These are phyloP conservation scores for Leptosomus discolor DNA, from an alignment of 2,113 vertebrate species.

Conservation along the genomic window DNA sequence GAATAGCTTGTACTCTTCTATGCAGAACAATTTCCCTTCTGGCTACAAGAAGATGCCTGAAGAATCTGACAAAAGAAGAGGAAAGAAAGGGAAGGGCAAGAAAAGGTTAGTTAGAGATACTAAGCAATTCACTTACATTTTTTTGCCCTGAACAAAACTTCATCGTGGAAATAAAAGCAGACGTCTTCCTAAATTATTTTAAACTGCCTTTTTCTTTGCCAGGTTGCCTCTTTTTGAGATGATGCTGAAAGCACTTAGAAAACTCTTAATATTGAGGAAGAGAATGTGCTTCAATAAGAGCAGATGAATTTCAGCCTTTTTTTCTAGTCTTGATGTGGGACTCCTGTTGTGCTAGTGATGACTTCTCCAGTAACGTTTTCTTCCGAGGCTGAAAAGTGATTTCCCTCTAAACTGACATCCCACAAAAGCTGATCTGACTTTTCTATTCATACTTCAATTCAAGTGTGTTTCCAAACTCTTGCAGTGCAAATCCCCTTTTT, in stretches of 20 bases:
- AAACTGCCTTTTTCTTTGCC: neutral
- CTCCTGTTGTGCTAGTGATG: neutral
- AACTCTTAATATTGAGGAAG: neutral
- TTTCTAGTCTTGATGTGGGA: neutral
- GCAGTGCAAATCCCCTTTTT: neutral
- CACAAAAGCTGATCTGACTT: neutral
- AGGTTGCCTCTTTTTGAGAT: neutral
- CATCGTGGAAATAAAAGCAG: neutral
- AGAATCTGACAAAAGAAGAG: neutral
- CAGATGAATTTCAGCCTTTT: neutral
- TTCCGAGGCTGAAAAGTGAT: neutral
- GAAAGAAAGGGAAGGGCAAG: neutral
- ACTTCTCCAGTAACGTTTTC: neutral
- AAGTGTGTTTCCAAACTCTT: neutral
- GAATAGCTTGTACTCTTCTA: neutral
- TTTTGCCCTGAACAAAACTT: neutral
- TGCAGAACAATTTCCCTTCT: neutral
- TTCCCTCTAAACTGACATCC: neutral
- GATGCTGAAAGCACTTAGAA: neutral
- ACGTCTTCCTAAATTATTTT: neutral
- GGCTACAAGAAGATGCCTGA: neutral
- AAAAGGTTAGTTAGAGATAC: neutral
- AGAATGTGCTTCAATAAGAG: neutral
- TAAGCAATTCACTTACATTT: neutral
- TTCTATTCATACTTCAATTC: neutral